Conservation (phyloP, 2,888 invertebrate genomes). For the Phortica okadai region DNA sequence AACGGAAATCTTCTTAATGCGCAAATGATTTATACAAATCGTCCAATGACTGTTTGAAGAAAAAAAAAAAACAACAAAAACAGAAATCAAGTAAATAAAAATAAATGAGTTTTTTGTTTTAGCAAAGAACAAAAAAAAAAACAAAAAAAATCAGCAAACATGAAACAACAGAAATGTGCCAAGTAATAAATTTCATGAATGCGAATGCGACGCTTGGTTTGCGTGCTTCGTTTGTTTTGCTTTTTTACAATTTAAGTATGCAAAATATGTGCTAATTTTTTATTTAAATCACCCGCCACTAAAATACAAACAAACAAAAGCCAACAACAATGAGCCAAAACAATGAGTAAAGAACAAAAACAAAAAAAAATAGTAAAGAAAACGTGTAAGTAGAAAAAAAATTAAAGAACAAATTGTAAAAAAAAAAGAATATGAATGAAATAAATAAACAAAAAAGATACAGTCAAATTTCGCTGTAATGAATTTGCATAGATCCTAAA, state of each 20-base stretch:
- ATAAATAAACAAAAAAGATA: neutral
- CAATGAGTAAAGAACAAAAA: neutral
- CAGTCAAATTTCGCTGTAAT: neutral
- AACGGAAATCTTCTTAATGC: slow-evolving; percentile 18
- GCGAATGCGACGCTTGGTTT: neutral
- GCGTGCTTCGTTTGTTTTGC: neutral
- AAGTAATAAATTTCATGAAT: slow-evolving; percentile 20
- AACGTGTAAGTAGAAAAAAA: neutral
- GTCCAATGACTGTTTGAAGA: slow-evolving; percentile 1
- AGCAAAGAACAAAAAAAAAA: neutral
- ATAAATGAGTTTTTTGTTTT: slow-evolving; percentile 13
- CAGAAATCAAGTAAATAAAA: neutral
- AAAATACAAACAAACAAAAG: slow-evolving; percentile 11
- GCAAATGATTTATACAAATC: slow-evolving; percentile 24
- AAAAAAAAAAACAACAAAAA: neutral
- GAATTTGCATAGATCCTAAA: neutral
- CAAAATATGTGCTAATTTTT: slow-evolving; percentile 24
- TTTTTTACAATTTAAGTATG: slow-evolving; percentile 7
- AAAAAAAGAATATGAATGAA: neutral
- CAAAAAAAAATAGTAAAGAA: neutral
- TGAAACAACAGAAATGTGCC: slow-evolving; percentile 18
- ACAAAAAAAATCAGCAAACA: too few relatives aligned
- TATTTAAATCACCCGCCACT: slow-evolving; percentile 10
- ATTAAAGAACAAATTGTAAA: neutral
- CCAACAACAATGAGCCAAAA: slow-evolving; percentile 1